Conservation (phyloP, 2,113 vertebrate genomes). For the Myrmecobius fasciatus region DNA sequence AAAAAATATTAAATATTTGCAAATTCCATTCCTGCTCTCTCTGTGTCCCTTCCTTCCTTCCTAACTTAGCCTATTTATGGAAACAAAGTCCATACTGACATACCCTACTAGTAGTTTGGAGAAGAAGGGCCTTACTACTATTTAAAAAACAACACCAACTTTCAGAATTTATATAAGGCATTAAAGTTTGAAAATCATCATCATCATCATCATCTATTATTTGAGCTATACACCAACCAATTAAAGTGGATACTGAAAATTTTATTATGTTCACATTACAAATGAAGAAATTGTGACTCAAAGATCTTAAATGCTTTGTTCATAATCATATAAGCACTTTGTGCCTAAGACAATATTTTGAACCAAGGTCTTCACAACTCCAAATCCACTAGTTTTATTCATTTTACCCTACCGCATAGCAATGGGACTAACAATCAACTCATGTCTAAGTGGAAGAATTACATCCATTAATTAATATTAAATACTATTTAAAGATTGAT, state of each 20-base stretch:
- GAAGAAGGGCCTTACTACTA: background rate
- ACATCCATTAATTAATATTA: background rate
- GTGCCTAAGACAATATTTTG: background rate
- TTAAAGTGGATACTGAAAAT: background rate
- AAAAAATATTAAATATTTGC: background rate
- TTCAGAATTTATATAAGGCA: background rate
- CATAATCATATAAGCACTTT: background rate
- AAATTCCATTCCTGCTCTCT: background rate
- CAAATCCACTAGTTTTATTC: background rate
- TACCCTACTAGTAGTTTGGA: background rate
- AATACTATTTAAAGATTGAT: background rate
- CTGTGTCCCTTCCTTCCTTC: background rate
- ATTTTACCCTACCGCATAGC: background rate
- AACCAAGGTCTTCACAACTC: background rate
- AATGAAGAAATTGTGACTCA: background rate
- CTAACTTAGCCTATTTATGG: background rate
- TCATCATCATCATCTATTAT: background rate
- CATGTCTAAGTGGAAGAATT: background rate
- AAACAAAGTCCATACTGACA: background rate
- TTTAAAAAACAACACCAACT: background rate
- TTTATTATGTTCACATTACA: background rate
- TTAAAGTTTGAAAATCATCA: background rate
- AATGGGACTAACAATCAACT: background rate
- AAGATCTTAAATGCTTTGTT: background rate
- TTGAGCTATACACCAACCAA: background rate